Percentiles rank a stretch among this genome's conserved stretches.
These are phyloP conservation scores for Eristalis intricaria DNA, from an alignment of 2,888 invertebrate genomes.

Conservation along the genomic window DNA sequence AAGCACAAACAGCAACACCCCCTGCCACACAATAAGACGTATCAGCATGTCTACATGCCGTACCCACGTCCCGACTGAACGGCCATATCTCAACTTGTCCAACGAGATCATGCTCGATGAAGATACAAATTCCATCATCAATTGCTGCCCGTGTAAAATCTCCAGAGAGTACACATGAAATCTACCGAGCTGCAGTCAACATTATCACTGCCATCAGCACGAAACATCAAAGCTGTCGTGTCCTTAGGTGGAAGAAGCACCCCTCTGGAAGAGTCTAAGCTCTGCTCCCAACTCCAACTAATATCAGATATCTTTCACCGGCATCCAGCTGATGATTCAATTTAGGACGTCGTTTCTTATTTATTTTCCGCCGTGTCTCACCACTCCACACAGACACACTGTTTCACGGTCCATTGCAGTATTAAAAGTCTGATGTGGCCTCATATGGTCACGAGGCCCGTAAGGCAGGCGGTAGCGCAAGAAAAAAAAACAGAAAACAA, in stretches of 20 bases:
- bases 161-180: constrained; percentile 30
- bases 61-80: background rate
- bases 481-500: background rate
- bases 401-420: constrained; percentile 60
- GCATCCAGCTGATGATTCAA: constrained; percentile 62
- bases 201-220: constrained; percentile 42
- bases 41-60: background rate
- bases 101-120: background rate
- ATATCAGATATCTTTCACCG: constrained; percentile 35
- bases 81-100: background rate
- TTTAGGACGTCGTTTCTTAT: constrained; percentile 57
- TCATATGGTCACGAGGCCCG: constrained; percentile 46
- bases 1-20: too few species aligned
- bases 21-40: background rate
- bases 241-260: background rate
- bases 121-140: constrained; percentile 8
- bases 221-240: background rate
- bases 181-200: constrained; percentile 21
- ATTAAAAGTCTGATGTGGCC: constrained; percentile 58
- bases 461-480: background rate
- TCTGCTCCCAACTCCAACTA: background rate
- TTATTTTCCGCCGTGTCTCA: constrained; percentile 43
- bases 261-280: background rate
- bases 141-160: constrained; percentile 22
- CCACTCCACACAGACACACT: constrained; percentile 5